Evolutionary conservation across 2,888 invertebrate species (phyloP), one percentile per base, ranked within the genome.

Genomic region (Cheilosia soror): DNA sequence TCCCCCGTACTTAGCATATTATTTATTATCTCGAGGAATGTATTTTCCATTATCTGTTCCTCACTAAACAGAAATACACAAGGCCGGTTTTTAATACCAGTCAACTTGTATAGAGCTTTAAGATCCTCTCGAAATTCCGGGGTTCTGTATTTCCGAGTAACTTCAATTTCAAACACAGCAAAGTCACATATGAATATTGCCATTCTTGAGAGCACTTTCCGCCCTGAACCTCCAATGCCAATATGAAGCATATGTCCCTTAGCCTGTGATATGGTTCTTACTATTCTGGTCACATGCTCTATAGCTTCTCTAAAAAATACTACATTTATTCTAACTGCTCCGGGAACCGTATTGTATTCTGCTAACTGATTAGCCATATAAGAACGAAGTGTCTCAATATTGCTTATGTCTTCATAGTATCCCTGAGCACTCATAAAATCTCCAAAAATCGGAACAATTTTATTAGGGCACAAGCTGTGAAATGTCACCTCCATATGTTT

Each of bases 1-100:
- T 98, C 97, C 0, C 97, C 98, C 86, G 96, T 96, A 90, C 96
- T 97, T 76, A 98, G 93, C 91, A 98, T 94, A 90, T 97, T 98
- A 92, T 97, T 98, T 77, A 98, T 94, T 88, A 98, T 96, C 93
- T 98, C 98, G 0, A 98, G 94, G 91, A 98, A 98, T 9, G 95
- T 93, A 89, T 97, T 97, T 87, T 97, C 96, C 0, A 94, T 95
- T 27, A 98, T 95, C 91, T 97, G 97, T 2, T 96, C 96, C 91
- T 97, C 97, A 90, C 95, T 95, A 93, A 98, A 97, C 82, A 98
- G 94, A 92, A 98, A 98, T 9, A 96, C 94, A 0, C 96, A 96
- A 37, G 94, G 93, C 90, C 96, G 96, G 68, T 94, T 94, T 87
- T 96, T 96, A 7, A 97, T 95, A 0, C 97, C 97, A 6, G 96